Conservation (phyloP, 2,113 vertebrate genomes). For the Ceratotherium simum region DNA sequence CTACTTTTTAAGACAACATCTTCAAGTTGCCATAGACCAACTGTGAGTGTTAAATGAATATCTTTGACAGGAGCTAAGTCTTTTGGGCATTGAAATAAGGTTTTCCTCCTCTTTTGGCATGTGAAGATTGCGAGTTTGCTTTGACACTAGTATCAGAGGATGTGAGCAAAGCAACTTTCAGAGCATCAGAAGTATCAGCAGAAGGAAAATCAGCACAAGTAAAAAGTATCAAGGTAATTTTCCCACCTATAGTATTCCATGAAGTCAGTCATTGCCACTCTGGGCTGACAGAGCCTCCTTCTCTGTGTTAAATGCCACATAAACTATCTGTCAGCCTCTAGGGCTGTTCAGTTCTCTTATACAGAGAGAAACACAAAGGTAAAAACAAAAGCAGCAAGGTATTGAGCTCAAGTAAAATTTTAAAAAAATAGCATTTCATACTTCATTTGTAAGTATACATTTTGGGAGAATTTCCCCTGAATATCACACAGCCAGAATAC, state of each 20-base stretch:
- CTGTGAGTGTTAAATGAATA: conserved; percentile 86
- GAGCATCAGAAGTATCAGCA: conserved; percentile 86
- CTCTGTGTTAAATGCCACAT: conserved; percentile 84
- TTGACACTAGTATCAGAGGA: conserved; percentile 88
- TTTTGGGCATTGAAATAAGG: conserved; percentile 89
- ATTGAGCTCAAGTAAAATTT: conserved; percentile 12
- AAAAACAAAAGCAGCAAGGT: conserved; percentile 55
- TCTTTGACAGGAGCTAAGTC: conserved; percentile 89
- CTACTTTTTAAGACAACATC: conserved; percentile 77
- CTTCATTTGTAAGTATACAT: conserved; percentile 74
- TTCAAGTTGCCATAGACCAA: conserved; percentile 85
- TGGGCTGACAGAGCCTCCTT: conserved; percentile 77
- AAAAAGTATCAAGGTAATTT: conserved; percentile 86
- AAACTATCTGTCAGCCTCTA: conserved; percentile 85
- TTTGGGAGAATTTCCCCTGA: conserved; percentile 73
- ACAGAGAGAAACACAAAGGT: conserved; percentile 78
- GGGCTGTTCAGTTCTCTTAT: conserved; percentile 72
- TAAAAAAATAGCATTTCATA: conserved; percentile 68
- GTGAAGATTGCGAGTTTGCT: conserved; percentile 86
- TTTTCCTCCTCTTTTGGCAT: conserved; percentile 88
- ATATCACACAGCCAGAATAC: conserved; percentile 73
- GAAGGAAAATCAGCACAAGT: conserved; percentile 85
- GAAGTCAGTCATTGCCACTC: conserved; percentile 82
- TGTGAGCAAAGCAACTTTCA: conserved; percentile 87
- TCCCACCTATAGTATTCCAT: conserved; percentile 78